Conservation (phyloP, 2,113 vertebrate species). For the Mesoclemmys tuberculata region DNA sequence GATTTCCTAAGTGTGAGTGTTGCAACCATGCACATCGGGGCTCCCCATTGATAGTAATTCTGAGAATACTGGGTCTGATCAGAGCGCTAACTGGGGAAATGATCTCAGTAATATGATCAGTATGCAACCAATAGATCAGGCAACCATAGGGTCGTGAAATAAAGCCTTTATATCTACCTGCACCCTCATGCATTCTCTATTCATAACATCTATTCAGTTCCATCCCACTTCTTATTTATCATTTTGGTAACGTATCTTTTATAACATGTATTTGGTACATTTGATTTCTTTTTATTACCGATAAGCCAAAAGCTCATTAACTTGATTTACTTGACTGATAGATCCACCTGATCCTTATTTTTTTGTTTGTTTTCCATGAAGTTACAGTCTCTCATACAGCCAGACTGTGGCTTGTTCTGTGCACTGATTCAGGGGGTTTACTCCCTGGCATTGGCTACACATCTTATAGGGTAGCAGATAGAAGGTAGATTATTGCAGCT, state of each 20-base stretch:
- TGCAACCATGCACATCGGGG: not conserved
- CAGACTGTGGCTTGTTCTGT: not conserved
- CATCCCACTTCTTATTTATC: not conserved
- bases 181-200: not conserved
- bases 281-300: not conserved
- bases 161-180: not conserved
- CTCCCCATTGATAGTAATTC: not conserved
- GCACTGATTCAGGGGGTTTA: not conserved
- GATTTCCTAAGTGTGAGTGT: not conserved
- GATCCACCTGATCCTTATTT: not conserved
- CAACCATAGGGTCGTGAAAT: not conserved
- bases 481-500: no score
- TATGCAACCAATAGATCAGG: not conserved
- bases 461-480: not conserved
- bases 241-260: not conserved
- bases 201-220: not conserved
- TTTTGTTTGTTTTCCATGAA: not conserved
- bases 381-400: not conserved
- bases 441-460: not conserved
- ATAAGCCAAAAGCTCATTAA: not conserved
- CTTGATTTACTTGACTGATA: not conserved
- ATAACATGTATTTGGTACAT: not conserved
- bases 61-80: not conserved
- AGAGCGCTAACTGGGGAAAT: not conserved
- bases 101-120: not conserved